These are phyloP conservation scores for Hesperophylax magnus DNA, from an alignment of 1,140 invertebrate species.

Conservation along the genomic window DNA sequence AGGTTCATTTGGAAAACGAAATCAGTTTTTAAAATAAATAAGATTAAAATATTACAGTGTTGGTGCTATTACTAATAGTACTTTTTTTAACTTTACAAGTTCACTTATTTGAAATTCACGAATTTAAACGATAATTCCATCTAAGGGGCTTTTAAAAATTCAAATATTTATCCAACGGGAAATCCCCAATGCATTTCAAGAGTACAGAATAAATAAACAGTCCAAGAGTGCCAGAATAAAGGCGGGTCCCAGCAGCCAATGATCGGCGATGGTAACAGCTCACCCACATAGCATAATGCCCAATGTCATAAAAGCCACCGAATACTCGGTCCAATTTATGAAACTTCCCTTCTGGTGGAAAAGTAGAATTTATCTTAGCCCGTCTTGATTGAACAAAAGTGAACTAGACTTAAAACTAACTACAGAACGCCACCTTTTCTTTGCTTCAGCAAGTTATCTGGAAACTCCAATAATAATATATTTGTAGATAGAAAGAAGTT, in stretches of 20 bases:
- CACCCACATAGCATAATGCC: background rate
- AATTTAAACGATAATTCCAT: too few species aligned
- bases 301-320: background rate
- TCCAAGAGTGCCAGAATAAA: conserved; percentile 14
- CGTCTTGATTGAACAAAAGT: conserved; percentile 11
- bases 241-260: background rate
- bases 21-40: too few species aligned
- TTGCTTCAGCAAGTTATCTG: conserved; percentile 41
- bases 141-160: background rate
- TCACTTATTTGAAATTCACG: too few species aligned
- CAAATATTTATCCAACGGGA: background rate
- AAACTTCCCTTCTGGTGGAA: background rate
- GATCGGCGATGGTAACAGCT: background rate
- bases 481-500: conserved; percentile 47
- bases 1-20: too few species aligned
- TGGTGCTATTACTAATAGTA: too few species aligned
- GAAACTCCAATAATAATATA: conserved; percentile 58
- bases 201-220: conserved; percentile 33
- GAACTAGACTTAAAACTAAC: conserved; percentile 41
- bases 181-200: conserved; percentile 23
- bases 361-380: background rate
- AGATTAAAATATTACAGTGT: too few species aligned
- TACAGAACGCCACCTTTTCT: conserved; percentile 28
- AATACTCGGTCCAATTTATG: too few species aligned
- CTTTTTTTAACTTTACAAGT: too few species aligned